These are phyloP conservation scores for Bovichtus diacanthus DNA, from an alignment of 2,797 vertebrate species.

Conservation along the genomic window DNA sequence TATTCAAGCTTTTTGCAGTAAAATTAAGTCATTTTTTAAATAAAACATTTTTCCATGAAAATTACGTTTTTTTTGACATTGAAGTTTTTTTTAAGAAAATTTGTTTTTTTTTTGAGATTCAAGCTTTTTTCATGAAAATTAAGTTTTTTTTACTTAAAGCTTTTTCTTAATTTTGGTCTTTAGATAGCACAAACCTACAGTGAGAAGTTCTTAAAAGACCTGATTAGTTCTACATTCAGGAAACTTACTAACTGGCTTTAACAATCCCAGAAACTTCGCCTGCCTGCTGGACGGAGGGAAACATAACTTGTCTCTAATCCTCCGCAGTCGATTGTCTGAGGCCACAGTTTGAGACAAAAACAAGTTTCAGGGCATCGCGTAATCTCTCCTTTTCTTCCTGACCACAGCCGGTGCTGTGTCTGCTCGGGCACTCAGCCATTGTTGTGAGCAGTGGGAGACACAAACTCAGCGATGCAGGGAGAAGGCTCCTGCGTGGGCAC, in stretches of 20 bases:
- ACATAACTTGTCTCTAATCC: slow-evolving; percentile 47
- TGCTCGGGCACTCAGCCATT: slow-evolving; percentile 62
- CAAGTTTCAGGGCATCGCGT: slow-evolving; percentile 38
- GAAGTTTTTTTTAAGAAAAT: no score
- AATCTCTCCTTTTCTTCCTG: slow-evolving; percentile 50
- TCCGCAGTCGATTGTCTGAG: slow-evolving; percentile 32
- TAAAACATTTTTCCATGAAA: no score
- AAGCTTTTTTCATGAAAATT: no score
- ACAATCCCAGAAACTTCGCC: background rate
- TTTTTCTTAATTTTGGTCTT: background rate
- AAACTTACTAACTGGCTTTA: background rate
- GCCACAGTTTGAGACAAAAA: slow-evolving; percentile 40
- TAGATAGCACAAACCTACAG: background rate
- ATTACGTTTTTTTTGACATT: no score
- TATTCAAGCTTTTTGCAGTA: no score
- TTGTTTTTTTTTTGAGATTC: no score
- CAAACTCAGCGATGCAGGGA: slow-evolving; percentile 62
- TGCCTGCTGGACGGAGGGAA: slow-evolving; percentile 25
- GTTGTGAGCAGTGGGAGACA: slow-evolving; percentile 68
- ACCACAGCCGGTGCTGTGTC: slow-evolving; percentile 30
- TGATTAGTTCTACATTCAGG: background rate
- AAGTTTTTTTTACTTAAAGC: no score
- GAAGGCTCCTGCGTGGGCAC: slow-evolving; percentile 50
- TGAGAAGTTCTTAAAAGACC: background rate
- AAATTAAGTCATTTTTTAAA: no score